A percentile compares a stretch with the other conserved stretches of the same genome.
These are phyloP conservation scores for Lepidotrigona ventralis DNA, from an alignment of 1,140 invertebrate species.

Conservation along the genomic window DNA sequence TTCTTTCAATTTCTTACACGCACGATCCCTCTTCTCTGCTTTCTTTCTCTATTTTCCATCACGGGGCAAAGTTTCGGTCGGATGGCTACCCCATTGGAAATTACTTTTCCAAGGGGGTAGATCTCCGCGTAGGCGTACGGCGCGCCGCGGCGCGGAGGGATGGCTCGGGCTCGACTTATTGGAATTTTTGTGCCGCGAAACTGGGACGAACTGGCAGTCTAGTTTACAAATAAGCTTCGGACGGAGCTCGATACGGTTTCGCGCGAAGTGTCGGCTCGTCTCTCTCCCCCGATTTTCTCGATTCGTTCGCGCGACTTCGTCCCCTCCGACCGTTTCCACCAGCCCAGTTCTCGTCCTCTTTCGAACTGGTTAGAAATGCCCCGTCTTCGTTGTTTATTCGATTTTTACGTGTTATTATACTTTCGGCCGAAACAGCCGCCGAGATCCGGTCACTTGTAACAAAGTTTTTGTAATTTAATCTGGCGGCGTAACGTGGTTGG, in stretches of 20 bases:
- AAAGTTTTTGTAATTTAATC: conserved; percentile 31
- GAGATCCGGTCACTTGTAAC: conserved; percentile 17
- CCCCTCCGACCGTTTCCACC: background rate
- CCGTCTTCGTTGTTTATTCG: conserved; percentile 31
- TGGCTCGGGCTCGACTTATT: background rate
- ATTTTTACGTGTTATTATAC: conserved; percentile 23
- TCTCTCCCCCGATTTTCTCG: background rate
- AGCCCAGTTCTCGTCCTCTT: no score
- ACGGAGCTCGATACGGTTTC: no score
- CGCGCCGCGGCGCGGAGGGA: background rate
- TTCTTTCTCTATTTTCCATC: background rate
- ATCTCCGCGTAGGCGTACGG: conserved; percentile 13
- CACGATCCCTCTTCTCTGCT: no score
- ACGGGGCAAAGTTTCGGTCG: conserved; percentile 14
- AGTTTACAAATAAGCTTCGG: conserved; percentile 28
- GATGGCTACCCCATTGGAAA: background rate
- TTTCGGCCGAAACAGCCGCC: conserved; percentile 2
- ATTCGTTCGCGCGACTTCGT: background rate
- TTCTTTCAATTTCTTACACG: background rate
- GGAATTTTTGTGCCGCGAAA: conserved; percentile 27
- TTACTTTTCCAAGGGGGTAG: conserved; percentile 25
- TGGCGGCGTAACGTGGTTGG: conserved; percentile 6
- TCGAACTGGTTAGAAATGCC: background rate
- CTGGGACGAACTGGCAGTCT: conserved; percentile 11
- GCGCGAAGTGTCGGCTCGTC: background rate